Evolutionary conservation across 1,140 invertebrate species (phyloP).

Genomic region (Hesperophylax magnus): DNA sequence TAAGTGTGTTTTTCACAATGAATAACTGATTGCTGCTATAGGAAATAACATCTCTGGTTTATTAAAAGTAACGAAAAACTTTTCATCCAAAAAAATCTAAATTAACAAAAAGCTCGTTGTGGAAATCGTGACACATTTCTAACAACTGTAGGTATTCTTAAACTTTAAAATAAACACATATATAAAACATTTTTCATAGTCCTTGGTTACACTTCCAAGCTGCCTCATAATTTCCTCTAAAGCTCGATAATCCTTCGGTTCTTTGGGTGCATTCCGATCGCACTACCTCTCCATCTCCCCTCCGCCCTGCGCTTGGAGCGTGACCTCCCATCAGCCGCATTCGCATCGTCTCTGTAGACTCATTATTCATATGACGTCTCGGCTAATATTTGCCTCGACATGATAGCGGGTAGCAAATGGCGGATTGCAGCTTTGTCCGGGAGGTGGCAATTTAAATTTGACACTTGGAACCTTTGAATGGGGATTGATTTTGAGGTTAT

Average conservation of each 20-base stretch:
- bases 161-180: no score
- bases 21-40: no score
- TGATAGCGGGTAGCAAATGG: conserved; percentile 12
- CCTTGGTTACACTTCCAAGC: no score
- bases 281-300: neutral
- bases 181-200: no score
- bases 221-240: no score
- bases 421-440: neutral
- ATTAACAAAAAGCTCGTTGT: no score
- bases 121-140: no score
- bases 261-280: neutral
- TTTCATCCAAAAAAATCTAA: no score
- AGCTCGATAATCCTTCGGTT: neutral
- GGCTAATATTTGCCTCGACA: conserved; percentile 43
- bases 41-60: no score
- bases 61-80: no score
- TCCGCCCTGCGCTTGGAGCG: conserved; percentile 4
- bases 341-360: conserved; percentile 22
- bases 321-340: conserved; percentile 10
- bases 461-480: neutral
- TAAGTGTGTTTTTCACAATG: no score
- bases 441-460: neutral
- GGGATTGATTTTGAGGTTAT: neutral
- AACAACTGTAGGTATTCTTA: no score
- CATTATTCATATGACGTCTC: conserved; percentile 49